phyloP scores from a whole-genome alignment of 2,888 invertebrate genomes.

The Agrochola lychnidis region DNA sequence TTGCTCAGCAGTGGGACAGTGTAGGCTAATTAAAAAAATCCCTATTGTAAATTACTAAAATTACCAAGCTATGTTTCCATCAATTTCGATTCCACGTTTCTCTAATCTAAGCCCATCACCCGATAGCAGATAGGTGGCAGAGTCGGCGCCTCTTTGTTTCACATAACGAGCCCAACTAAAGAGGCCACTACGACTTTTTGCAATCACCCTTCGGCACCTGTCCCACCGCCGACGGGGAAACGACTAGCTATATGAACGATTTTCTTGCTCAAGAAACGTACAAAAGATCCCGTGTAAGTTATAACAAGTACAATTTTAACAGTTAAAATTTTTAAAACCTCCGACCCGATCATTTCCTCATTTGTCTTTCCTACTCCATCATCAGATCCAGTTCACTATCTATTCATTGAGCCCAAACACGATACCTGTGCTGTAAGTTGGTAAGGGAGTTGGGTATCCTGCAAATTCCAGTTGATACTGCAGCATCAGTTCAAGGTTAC shows the following conservation, averaged over 20 bases:
- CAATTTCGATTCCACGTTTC: conserved; percentile 33
- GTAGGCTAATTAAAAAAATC: no score
- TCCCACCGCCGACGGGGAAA: not conserved
- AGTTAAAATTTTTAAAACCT: no score
- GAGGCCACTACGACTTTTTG: conserved; percentile 84
- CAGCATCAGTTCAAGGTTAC: no score
- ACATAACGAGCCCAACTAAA: conserved; percentile 82
- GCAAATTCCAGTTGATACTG: no score
- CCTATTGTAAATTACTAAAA: not conserved
- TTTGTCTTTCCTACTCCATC: no score
- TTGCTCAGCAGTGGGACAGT: no score
- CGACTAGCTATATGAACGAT: not conserved
- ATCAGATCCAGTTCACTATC: no score
- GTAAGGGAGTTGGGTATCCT: no score
- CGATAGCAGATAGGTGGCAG: conserved; percentile 78
- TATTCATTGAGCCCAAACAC: no score
- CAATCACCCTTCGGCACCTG: conserved; percentile 54
- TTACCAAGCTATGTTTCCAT: not conserved
- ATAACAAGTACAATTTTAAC: not conserved
- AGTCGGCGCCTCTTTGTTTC: conserved; percentile 80
- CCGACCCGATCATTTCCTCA: no score
- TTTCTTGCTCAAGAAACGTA: not conserved
- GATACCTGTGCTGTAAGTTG: no score
- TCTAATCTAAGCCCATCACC: conserved; percentile 60
- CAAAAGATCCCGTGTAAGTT: not conserved